Percentiles rank a stretch among this genome's conserved stretches.
phyloP scores from a whole-genome alignment of 1,140 invertebrate species.

The Bombyx mori region DNA sequence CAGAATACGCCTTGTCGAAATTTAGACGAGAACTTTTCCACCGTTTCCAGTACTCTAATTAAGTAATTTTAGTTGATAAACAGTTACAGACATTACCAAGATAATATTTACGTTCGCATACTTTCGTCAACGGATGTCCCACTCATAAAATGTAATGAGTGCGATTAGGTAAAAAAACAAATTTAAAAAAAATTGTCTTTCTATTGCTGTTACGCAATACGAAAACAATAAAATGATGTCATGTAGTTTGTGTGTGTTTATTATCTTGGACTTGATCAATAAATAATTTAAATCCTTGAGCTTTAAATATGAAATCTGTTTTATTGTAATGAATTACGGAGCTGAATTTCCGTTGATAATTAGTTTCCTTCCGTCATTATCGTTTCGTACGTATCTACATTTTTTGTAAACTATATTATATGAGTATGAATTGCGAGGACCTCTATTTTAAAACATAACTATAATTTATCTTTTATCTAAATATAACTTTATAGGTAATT shows the following conservation, averaged over 20 bases:
- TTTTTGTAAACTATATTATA: neutral
- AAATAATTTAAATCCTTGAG: neutral
- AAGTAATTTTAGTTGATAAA: too few relatives aligned
- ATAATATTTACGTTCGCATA: too few relatives aligned
- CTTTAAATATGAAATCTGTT: conserved; percentile 1
- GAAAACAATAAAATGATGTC: neutral
- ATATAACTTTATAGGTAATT: conserved; percentile 1
- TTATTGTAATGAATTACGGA: conserved; percentile 9
- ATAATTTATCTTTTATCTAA: neutral
- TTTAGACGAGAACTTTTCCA: too few relatives aligned
- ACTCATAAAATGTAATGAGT: too few relatives aligned
- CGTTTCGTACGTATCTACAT: conserved; percentile 1
- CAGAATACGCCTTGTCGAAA: too few relatives aligned
- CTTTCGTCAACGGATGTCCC: too few relatives aligned
- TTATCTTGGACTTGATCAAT: neutral
- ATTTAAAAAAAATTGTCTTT: too few relatives aligned
- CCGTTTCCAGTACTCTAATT: too few relatives aligned
- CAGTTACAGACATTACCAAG: too few relatives aligned
- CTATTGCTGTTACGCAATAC: neutral
- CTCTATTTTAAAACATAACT: neutral
- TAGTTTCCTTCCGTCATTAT: conserved; percentile 40
- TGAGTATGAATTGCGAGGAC: neutral
- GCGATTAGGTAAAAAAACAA: too few relatives aligned
- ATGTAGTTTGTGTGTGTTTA: neutral
- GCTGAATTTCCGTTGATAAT: conserved; percentile 48